Evolutionary conservation across 2,888 invertebrate genomes (phyloP).

Genomic region (Sisyra terminalis): DNA sequence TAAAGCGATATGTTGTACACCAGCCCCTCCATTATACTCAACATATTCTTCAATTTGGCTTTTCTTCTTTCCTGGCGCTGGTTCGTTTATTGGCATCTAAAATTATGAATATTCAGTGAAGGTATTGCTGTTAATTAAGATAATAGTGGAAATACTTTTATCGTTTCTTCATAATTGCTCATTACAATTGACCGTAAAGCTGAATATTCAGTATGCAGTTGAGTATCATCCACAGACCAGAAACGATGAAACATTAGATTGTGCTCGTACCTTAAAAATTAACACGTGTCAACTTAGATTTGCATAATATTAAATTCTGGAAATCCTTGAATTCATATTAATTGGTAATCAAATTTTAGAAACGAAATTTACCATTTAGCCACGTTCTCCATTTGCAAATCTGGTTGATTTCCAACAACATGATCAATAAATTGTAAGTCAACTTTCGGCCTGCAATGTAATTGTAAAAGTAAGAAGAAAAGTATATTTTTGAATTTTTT

Average conservation of each 20-base stretch:
- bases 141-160: constrained; percentile 43
- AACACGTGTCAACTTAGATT: not conserved
- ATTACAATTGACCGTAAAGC: constrained; percentile 94
- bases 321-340: not conserved
- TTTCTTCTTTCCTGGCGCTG: constrained; percentile 83
- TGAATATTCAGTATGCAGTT: constrained; percentile 91
- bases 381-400: constrained; percentile 72
- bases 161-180: constrained; percentile 93
- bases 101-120: constrained; percentile 9
- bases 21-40: constrained; percentile 94
- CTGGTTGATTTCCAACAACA: constrained; percentile 94
- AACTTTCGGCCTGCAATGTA: constrained; percentile 39
- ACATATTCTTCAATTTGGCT: constrained; percentile 98
- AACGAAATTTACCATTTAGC: constrained; percentile 56
- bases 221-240: constrained; percentile 96
- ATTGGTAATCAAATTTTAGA: no score
- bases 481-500: not conserved
- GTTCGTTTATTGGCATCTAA: constrained; percentile 93
- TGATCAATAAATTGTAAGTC: constrained; percentile 88
- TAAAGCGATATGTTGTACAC: constrained; percentile 97
- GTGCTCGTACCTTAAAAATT: constrained; percentile 44
- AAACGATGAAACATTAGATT: constrained; percentile 65
- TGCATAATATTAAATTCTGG: not conserved
- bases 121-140: not conserved
- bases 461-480: not conserved